Evolutionary conservation across 2,797 vertebrate species (phyloP).

Genomic region (Passerculus sandwichensis): DNA sequence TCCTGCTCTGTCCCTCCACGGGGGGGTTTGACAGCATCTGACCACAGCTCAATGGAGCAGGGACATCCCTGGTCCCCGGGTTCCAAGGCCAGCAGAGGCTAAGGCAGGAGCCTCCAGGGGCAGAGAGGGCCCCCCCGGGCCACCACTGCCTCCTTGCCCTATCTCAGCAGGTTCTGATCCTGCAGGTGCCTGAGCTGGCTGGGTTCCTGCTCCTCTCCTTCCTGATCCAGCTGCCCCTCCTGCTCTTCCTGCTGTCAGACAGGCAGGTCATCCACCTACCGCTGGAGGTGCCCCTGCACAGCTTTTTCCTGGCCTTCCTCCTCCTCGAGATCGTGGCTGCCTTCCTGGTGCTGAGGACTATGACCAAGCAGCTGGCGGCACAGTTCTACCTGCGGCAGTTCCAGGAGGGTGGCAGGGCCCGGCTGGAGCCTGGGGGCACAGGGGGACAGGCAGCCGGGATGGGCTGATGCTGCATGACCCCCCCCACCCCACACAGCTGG

Average conservation of each 20-base stretch:
- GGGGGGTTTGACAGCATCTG: neutral
- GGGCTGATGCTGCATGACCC: neutral
- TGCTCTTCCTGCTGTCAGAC: slow-evolving; percentile 88
- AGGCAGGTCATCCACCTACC: slow-evolving; percentile 79
- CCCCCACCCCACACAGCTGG: fast-evolving
- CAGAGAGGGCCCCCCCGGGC: neutral
- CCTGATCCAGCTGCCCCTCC: slow-evolving; percentile 85
- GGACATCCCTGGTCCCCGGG: fast-evolving
- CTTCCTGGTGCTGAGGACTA: slow-evolving; percentile 79
- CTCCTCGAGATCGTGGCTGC: slow-evolving; percentile 76
- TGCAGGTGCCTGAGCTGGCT: slow-evolving; percentile 86
- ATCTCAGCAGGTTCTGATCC: neutral
- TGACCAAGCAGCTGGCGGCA: slow-evolving; percentile 82
- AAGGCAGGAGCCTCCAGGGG: neutral
- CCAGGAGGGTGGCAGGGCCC: slow-evolving; percentile 9
- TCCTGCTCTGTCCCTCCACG: neutral
- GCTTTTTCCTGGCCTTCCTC: slow-evolving; percentile 81
- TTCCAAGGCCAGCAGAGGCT: neutral
- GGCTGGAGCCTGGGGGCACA: fast-evolving
- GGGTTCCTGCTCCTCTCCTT: slow-evolving; percentile 88
- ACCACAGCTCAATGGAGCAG: fast-evolving
- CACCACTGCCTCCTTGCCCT: fast-evolving
- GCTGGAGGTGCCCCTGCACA: slow-evolving; percentile 81
- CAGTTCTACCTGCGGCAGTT: slow-evolving; percentile 84
- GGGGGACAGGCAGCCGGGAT: neutral